A percentile compares a stretch with the other conserved stretches of the same genome.
Evolutionary conservation across 2,888 invertebrate genomes (phyloP).

Genomic region (Mamestra brassicae): DNA sequence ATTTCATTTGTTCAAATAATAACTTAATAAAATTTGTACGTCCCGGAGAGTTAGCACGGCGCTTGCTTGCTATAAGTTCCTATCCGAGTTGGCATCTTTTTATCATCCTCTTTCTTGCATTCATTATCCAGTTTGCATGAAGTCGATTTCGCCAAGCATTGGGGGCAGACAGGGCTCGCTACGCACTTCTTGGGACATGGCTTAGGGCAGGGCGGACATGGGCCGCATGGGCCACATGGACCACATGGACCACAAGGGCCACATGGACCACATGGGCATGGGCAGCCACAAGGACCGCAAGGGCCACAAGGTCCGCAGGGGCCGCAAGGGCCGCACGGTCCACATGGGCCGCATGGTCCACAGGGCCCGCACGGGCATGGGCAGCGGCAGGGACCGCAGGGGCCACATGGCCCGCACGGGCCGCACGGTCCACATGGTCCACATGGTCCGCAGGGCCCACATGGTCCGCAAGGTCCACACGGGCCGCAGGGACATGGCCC

Average conservation of each 20-base stretch:
- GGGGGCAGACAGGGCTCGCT: constrained; percentile 30
- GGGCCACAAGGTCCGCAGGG: constrained; percentile 53
- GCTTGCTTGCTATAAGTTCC: constrained; percentile 59
- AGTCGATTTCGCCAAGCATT: constrained; percentile 30
- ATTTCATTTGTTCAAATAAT: background rate
- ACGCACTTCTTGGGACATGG: constrained; percentile 52
- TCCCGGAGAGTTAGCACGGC: constrained; percentile 30
- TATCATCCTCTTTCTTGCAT: constrained; percentile 68
- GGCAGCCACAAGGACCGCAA: constrained; percentile 11
- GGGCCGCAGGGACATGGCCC: constrained; percentile 75
- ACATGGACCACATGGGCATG: constrained; percentile 46
- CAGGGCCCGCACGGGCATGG: constrained; percentile 61
- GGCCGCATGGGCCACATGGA: constrained; percentile 62
- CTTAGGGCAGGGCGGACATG: constrained; percentile 60
- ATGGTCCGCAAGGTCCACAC: constrained; percentile 59
- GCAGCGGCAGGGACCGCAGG: constrained; percentile 65
- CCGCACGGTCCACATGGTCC: constrained; percentile 72
- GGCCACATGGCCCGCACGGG: constrained; percentile 71
- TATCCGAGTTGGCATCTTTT: constrained; percentile 64
- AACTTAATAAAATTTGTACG: background rate
- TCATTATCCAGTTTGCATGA: constrained; percentile 45
- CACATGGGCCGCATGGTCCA: constrained; percentile 65
- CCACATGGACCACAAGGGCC: constrained; percentile 11
- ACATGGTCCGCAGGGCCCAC: constrained; percentile 71
- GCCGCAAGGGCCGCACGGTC: constrained; percentile 63